A percentile compares a stretch with the other conserved stretches of the same genome.
These are phyloP conservation scores for Ptychoptera albimana DNA, from an alignment of 2,888 invertebrate species.

Conservation along the genomic window DNA sequence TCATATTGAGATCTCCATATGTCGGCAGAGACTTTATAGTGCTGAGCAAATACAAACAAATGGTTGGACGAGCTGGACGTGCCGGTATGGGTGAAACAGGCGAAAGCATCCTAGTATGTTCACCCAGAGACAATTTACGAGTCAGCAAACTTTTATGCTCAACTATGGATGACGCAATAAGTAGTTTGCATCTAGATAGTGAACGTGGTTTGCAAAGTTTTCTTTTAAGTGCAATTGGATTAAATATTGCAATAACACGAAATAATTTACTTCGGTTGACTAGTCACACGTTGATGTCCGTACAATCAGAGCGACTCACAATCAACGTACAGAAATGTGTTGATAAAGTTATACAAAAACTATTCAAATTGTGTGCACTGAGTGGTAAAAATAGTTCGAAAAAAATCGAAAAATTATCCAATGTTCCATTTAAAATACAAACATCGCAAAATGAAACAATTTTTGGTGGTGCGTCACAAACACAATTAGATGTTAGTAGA, in stretches of 20 bases:
- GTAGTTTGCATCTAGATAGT: constrained; percentile 35
- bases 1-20: constrained; percentile 72
- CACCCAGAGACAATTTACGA: constrained; percentile 38
- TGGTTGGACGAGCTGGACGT: constrained; percentile 88
- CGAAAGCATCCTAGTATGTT: constrained; percentile 76
- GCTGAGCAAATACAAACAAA: constrained; percentile 78
- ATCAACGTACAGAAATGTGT: constrained; percentile 30
- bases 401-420: no score
- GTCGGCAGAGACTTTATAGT: constrained; percentile 60
- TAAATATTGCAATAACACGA: constrained; percentile 42
- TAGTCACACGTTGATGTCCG: constrained; percentile 43
- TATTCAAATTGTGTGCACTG: constrained; percentile 33
- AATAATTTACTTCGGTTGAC: constrained; percentile 36
- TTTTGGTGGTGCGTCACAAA: no score
- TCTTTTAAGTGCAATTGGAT: constrained; percentile 50
- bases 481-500: no score
- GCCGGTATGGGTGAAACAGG: constrained; percentile 69
- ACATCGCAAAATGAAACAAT: no score
- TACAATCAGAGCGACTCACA: constrained; percentile 38
- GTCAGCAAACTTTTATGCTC: constrained; percentile 41
- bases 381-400: no score
- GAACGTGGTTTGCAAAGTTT: constrained; percentile 41
- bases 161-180: constrained; percentile 50
- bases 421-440: no score
- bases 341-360: constrained; percentile 29